phyloP scores from a whole-genome alignment of 2,113 vertebrate species.

The Cephalopterus ornatus region DNA sequence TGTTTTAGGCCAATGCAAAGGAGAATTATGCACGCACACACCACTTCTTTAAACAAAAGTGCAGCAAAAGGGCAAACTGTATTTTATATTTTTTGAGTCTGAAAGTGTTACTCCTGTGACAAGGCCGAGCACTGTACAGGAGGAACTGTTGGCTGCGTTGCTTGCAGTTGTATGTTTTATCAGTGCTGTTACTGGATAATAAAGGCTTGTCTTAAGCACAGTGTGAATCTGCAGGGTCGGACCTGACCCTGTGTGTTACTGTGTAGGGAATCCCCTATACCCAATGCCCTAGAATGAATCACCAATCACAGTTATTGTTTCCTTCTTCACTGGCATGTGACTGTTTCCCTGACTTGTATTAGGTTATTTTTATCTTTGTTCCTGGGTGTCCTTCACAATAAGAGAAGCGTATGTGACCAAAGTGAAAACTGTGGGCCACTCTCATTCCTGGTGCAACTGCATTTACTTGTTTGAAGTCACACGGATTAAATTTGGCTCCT shows the following conservation, averaged over 20 bases:
- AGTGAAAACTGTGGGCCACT: background rate
- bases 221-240: background rate
- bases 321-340: background rate
- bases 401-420: background rate
- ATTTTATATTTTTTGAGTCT: background rate
- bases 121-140: background rate
- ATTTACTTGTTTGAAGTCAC: slow-evolving; percentile 22
- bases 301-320: background rate
- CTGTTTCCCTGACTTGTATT: background rate
- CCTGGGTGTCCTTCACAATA: slow-evolving; percentile 38
- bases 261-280: background rate
- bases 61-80: background rate
- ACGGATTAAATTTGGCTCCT: slow-evolving; percentile 28
- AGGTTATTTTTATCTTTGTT: slow-evolving; percentile 54
- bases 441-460: background rate
- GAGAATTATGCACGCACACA: background rate
- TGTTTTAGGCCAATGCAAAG: background rate
- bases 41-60: background rate
- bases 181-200: background rate
- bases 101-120: rapidly evolving
- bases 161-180: background rate
- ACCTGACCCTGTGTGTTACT: background rate
- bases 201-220: background rate
- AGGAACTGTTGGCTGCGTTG: background rate
- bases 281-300: background rate